A percentile compares a stretch with the other conserved stretches of the same genome.
Conservation (phyloP, 2,888 invertebrate genomes). For the Scaeva pyrastri region DNA sequence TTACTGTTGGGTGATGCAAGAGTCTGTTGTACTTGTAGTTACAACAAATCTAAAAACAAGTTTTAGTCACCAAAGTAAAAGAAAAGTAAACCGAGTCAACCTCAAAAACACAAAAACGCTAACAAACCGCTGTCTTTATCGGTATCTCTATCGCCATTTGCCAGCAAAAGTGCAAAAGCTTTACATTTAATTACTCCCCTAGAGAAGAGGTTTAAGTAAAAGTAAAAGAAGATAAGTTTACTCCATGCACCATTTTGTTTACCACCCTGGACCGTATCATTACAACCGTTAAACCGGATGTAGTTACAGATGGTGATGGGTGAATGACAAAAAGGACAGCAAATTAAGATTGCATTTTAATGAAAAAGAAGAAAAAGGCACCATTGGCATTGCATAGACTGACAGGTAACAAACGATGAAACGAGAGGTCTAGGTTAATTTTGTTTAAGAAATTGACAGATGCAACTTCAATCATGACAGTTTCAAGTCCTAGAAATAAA, state of each 20-base stretch:
- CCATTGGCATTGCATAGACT: constrained; percentile 36
- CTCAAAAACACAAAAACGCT: constrained; percentile 34
- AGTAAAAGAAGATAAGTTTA: constrained; percentile 11
- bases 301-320: neutral
- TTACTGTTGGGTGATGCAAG: constrained; percentile 12
- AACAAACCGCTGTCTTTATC: constrained; percentile 32
- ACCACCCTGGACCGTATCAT: neutral
- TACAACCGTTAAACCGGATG: neutral
- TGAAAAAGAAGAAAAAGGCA: constrained; percentile 68
- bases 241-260: constrained; percentile 21
- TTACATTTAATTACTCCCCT: constrained; percentile 70
- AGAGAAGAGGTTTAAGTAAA: constrained; percentile 10
- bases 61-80: constrained; percentile 10
- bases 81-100: constrained; percentile 25
- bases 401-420: constrained; percentile 39
- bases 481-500: neutral
- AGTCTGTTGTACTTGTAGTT: neutral
- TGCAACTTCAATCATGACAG: neutral
- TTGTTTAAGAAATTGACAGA: neutral
- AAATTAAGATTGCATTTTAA: constrained; percentile 74
- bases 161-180: constrained; percentile 67
- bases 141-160: constrained; percentile 15
- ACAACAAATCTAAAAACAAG: constrained; percentile 24
- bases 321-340: constrained; percentile 53
- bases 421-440: neutral